These are phyloP conservation scores for Apis cerana DNA, from an alignment of 1,140 invertebrate genomes.

Conservation along the genomic window DNA sequence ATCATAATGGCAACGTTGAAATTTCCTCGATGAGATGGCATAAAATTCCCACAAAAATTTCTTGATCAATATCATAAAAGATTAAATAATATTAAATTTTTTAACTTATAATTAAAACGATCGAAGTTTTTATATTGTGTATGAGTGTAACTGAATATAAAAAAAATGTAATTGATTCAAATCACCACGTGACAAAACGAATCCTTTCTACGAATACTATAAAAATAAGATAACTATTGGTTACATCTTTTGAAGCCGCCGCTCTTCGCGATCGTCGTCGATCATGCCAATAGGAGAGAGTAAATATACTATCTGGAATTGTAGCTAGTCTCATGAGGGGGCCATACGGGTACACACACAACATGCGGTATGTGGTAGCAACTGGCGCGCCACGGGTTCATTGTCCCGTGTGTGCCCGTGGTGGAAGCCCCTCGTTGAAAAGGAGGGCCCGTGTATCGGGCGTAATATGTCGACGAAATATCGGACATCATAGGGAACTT, in stretches of 20 bases:
- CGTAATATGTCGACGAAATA: slow-evolving; percentile 33
- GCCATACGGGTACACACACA: slow-evolving; percentile 57
- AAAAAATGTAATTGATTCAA: slow-evolving; percentile 12
- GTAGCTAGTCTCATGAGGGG: slow-evolving; percentile 44
- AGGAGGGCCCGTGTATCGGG: slow-evolving; percentile 59
- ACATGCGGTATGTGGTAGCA: slow-evolving; percentile 65
- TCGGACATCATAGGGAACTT: slow-evolving; percentile 80
- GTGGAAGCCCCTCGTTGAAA: slow-evolving; percentile 65
- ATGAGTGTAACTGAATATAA: no score
- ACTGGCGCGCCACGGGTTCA: slow-evolving; percentile 74
- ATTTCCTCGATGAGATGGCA: slow-evolving; percentile 46
- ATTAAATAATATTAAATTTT: not conserved
- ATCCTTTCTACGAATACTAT: not conserved
- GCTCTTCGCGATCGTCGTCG: slow-evolving; percentile 18
- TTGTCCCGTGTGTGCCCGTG: slow-evolving; percentile 71
- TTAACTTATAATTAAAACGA: not conserved
- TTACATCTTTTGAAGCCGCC: slow-evolving; percentile 26
- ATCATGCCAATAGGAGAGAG: slow-evolving; percentile 31
- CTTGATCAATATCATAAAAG: not conserved
- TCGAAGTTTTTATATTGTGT: not conserved
- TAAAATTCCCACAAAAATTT: slow-evolving; percentile 27
- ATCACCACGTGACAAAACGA: slow-evolving; percentile 41
- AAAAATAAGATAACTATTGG: not conserved
- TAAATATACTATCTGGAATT: slow-evolving; percentile 49
- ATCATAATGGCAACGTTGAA: slow-evolving; percentile 38